Evolutionary conservation across 2,113 vertebrate species (phyloP).

Genomic region (Onychorhynchus coronatus): DNA sequence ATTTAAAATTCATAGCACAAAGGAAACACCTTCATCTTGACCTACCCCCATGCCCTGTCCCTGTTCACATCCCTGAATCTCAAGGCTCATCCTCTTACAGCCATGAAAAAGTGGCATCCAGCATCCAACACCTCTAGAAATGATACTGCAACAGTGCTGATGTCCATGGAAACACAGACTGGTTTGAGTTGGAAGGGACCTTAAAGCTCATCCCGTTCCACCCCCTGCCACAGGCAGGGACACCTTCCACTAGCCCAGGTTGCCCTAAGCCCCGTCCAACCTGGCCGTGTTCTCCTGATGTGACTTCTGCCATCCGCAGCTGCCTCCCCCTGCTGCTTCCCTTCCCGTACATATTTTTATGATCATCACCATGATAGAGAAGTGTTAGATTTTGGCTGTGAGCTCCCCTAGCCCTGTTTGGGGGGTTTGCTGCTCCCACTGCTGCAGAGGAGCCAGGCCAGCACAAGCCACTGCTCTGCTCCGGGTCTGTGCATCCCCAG

Average conservation of each 20-base stretch:
- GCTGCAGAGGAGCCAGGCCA: background rate
- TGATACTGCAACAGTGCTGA: background rate
- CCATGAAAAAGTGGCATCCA: rapidly evolving
- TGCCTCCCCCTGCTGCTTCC: background rate
- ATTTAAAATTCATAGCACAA: background rate
- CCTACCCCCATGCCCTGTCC: background rate
- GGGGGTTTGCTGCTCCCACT: background rate
- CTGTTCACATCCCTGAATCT: background rate
- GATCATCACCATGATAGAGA: background rate
- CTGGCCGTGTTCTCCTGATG: background rate
- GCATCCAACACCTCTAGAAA: background rate
- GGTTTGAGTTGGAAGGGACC: background rate
- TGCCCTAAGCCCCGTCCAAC: background rate
- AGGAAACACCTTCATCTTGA: background rate
- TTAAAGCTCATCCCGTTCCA: background rate
- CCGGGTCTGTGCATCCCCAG: background rate
- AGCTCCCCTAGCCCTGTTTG: background rate
- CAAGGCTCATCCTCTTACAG: background rate
- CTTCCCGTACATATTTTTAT: background rate
- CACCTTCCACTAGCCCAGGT: background rate
- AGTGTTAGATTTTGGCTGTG: background rate
- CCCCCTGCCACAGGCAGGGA: background rate
- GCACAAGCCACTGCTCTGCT: background rate
- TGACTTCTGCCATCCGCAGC: rapidly evolving
- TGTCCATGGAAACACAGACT: background rate